These are phyloP conservation scores for Automeris io DNA, from an alignment of 2,888 invertebrate genomes.

Conservation along the genomic window DNA sequence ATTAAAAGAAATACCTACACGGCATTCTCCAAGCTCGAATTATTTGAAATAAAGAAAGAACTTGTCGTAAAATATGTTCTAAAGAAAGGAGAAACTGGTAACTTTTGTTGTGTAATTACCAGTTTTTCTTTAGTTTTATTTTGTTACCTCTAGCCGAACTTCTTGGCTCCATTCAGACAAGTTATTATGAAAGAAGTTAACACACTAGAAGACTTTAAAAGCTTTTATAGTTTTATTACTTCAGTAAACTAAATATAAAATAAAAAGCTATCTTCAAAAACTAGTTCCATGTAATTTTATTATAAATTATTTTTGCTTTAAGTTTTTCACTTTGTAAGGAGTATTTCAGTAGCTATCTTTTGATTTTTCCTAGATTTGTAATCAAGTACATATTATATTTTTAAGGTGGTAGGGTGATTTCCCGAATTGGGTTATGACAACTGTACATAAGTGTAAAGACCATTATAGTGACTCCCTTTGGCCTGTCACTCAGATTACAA, in stretches of 20 bases:
- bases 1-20: too few relatives aligned
- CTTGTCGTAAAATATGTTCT: conserved; percentile 34
- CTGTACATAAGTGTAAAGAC: too few relatives aligned
- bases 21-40: not conserved
- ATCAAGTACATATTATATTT: too few relatives aligned
- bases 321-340: not conserved
- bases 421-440: too few relatives aligned
- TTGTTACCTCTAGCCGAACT: not conserved
- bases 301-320: not conserved
- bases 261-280: not conserved
- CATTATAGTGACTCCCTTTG: too few relatives aligned
- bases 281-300: not conserved
- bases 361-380: too few relatives aligned
- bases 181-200: conserved; percentile 40
- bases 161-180: conserved; percentile 21
- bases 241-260: conserved; percentile 7
- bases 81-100: conserved; percentile 37
- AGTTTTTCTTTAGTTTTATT: conserved; percentile 40
- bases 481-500: too few relatives aligned
- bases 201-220: conserved; percentile 43
- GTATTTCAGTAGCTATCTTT: too few relatives aligned
- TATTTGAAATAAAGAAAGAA: not conserved
- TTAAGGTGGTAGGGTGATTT: too few relatives aligned
- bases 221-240: conserved; percentile 36
- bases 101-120: conserved; percentile 49